A percentile compares a stretch with the other conserved stretches of the same genome.
phyloP scores from a whole-genome alignment of 2,888 invertebrate species.

The Bellardia pandia region DNA sequence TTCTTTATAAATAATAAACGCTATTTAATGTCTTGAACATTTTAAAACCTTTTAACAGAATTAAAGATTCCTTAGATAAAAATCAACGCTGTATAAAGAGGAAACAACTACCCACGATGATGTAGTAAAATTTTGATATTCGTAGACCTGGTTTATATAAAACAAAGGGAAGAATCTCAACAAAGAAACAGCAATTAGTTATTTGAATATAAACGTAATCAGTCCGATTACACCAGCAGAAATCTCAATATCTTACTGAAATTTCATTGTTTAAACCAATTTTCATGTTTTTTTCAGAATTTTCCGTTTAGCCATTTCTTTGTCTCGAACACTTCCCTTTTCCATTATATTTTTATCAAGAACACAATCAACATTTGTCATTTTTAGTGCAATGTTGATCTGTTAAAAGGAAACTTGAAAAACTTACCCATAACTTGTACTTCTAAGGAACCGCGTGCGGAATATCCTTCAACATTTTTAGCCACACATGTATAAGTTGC shows the following conservation, averaged over 20 bases:
- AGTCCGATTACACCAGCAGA: conserved; percentile 11
- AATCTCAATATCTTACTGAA: no score
- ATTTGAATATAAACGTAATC: not conserved
- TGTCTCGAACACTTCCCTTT: conserved; percentile 12
- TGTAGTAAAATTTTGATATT: not conserved
- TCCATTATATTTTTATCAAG: not conserved
- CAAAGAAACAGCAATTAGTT: not conserved
- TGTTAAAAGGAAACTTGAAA: conserved; percentile 50
- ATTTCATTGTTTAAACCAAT: no score
- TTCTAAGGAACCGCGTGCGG: conserved; percentile 93
- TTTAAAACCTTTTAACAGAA: not conserved
- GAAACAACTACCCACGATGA: conserved; percentile 45
- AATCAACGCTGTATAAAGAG: not conserved
- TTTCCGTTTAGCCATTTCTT: not conserved
- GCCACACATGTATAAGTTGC: conserved; percentile 97
- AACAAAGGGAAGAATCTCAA: not conserved
- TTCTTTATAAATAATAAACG: not conserved
- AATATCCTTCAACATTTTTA: conserved; percentile 95
- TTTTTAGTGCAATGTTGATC: conserved; percentile 45
- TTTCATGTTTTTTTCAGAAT: no score
- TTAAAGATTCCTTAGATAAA: not conserved
- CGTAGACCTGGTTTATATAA: not conserved
- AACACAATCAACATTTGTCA: conserved; percentile 62
- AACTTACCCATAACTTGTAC: conserved; percentile 98
- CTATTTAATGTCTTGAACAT: not conserved